phyloP scores from a whole-genome alignment of 2,113 vertebrate species.

The Mandrillus leucophaeus region DNA sequence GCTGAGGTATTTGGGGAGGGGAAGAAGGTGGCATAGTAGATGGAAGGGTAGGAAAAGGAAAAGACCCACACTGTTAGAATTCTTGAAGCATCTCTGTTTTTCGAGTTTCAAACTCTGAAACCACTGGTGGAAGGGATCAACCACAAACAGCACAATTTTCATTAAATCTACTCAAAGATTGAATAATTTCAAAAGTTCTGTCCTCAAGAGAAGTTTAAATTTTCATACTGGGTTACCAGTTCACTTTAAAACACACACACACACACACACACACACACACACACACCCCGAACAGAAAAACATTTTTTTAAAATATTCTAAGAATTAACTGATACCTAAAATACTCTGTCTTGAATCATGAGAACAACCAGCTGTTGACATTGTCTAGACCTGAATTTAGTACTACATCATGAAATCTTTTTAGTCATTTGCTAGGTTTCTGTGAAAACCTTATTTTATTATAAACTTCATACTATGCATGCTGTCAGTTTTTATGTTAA shows the following conservation, averaged over 20 bases:
- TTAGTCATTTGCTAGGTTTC: constrained; percentile 77
- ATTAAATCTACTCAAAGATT: background rate
- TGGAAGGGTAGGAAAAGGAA: background rate
- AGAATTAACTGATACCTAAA: constrained; percentile 18
- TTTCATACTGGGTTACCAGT: constrained; percentile 5
- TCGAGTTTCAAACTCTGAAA: background rate
- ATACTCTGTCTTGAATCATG: constrained; percentile 55
- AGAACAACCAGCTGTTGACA: constrained; percentile 43
- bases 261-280: background rate
- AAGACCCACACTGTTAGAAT: background rate
- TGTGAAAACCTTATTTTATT: constrained; percentile 81
- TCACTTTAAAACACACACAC: background rate
- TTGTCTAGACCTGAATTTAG: constrained; percentile 42
- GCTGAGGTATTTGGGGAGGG: background rate
- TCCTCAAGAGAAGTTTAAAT: background rate
- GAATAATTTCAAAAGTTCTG: background rate
- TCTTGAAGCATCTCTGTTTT: background rate
- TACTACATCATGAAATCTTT: constrained; percentile 74
- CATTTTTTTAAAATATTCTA: background rate
- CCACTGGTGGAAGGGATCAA: background rate
- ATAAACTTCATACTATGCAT: constrained; percentile 77
- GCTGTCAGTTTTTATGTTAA: constrained; percentile 79
- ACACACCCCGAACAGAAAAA: background rate
- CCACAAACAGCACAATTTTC: constrained; percentile 53
- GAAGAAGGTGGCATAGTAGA: background rate